Percentiles rank a stretch among this genome's conserved stretches.
Evolutionary conservation across 2,113 vertebrate species (phyloP).

Genomic region (Sinocyclocheilus anophthalmus): DNA sequence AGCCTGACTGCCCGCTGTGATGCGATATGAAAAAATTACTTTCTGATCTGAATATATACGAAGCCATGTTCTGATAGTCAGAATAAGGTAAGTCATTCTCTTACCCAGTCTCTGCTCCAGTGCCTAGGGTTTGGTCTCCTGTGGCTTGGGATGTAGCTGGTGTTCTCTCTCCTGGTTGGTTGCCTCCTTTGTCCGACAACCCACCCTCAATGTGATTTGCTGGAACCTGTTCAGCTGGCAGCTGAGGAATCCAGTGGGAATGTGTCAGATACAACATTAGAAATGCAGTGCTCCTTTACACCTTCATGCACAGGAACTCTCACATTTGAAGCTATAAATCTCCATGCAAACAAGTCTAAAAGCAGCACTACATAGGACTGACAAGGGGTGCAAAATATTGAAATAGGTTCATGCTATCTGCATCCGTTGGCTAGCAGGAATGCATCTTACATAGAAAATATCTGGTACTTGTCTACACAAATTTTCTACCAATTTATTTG

Average conservation of each 20-base stretch:
- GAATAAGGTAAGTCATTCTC: neutral
- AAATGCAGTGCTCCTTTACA: too few relatives aligned
- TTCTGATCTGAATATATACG: neutral
- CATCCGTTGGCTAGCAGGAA: neutral
- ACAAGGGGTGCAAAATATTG: neutral
- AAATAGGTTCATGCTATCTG: neutral
- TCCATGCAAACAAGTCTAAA: constrained; percentile 16
- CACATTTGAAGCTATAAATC: too few relatives aligned
- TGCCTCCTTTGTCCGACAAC: constrained; percentile 63
- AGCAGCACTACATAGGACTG: neutral
- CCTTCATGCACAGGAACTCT: too few relatives aligned
- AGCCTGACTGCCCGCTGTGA: constrained; percentile 80
- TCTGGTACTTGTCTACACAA: neutral
- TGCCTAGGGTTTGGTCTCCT: constrained; percentile 72
- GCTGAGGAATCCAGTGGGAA: constrained; percentile 66
- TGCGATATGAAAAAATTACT: constrained; percentile 13
- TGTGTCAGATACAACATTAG: neutral
- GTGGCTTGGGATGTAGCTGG: constrained; percentile 61
- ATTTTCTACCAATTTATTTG: neutral
- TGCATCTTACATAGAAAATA: neutral
- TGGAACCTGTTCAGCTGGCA: constrained; percentile 78
- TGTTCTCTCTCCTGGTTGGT: constrained; percentile 72
- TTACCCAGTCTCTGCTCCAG: constrained; percentile 79
- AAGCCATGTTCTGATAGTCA: neutral
- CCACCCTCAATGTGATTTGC: constrained; percentile 67